A percentile compares a stretch with the other conserved stretches of the same genome.
Conservation (phyloP, 2,797 vertebrate genomes). For the Bryconaethiops microstoma region DNA sequence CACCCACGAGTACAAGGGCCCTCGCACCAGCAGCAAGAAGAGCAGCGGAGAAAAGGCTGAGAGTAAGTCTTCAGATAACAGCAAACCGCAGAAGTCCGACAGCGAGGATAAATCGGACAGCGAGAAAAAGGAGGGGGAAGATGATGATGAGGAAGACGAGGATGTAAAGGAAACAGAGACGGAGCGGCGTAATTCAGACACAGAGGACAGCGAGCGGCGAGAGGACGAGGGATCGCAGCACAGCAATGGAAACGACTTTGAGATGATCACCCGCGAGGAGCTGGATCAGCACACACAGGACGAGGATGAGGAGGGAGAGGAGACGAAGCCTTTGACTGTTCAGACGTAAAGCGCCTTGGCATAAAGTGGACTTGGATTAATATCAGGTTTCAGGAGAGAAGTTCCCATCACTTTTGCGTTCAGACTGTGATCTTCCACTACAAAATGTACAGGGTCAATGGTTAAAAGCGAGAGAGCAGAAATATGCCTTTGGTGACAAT, state of each 20-base stretch:
- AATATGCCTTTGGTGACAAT: constrained; percentile 59
- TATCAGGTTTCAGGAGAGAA: constrained; percentile 40
- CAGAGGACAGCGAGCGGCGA: constrained; percentile 90
- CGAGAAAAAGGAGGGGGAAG: constrained; percentile 88
- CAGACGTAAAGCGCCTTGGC: constrained; percentile 84
- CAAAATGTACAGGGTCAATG: constrained; percentile 59
- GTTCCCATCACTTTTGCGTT: constrained; percentile 77
- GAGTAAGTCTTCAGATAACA: constrained; percentile 64
- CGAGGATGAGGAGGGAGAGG: constrained; percentile 79
- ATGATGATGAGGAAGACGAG: constrained; percentile 73
- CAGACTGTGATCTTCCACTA: constrained; percentile 77
- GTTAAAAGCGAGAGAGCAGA: constrained; percentile 61
- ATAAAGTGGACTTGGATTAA: constrained; percentile 65
- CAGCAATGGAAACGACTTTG: constrained; percentile 99
- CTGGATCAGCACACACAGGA: constrained; percentile 97
- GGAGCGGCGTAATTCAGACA: constrained; percentile 88
- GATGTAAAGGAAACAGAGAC: constrained; percentile 72
- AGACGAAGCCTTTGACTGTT: constrained; percentile 79
- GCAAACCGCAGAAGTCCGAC: constrained; percentile 88
- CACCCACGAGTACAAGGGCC: constrained; percentile 98
- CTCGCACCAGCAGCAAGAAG: constrained; percentile 87
- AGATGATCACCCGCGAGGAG: constrained; percentile 99
- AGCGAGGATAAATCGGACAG: constrained; percentile 93
- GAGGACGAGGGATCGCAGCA: constrained; percentile 97
- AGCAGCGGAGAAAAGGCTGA: constrained; percentile 72